phyloP scores from a whole-genome alignment of 2,888 invertebrate genomes.

The Tupiocoris notatus region DNA sequence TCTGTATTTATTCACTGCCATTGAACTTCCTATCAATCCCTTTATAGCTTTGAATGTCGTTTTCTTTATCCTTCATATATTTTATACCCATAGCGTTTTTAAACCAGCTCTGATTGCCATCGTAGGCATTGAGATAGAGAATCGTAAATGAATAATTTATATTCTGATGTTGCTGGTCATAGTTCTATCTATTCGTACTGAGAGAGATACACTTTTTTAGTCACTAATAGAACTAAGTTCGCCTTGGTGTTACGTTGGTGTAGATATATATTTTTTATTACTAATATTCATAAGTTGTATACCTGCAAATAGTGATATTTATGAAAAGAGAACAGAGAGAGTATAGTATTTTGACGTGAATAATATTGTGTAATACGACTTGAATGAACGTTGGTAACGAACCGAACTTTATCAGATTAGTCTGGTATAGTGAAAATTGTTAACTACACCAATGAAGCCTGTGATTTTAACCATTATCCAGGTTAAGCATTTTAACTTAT shows the following conservation, averaged over 20 bases:
- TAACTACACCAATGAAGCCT: constrained; percentile 46
- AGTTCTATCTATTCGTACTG: constrained; percentile 19
- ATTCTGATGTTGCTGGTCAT: constrained; percentile 28
- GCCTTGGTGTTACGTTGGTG: constrained; percentile 40
- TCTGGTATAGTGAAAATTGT: constrained; percentile 18
- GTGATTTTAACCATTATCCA: constrained; percentile 45
- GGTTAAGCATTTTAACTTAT: constrained; percentile 41
- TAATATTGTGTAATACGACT: constrained; percentile 24
- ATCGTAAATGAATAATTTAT: constrained; percentile 15
- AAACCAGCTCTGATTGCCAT: not conserved
- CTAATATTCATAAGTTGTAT: constrained; percentile 40
- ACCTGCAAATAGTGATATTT: constrained; percentile 27
- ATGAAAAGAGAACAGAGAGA: constrained; percentile 12
- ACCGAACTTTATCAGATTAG: constrained; percentile 3
- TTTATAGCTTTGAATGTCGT: not conserved
- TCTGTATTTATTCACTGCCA: not conserved
- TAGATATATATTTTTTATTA: constrained; percentile 46
- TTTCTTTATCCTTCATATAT: not conserved
- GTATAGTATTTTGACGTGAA: constrained; percentile 20
- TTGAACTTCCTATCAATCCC: not conserved
- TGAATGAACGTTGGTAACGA: constrained; percentile 6
- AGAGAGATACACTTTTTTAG: constrained; percentile 8
- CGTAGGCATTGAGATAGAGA: not conserved
- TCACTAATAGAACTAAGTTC: constrained; percentile 22
- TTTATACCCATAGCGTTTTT: not conserved